Conservation (phyloP, 2,113 vertebrate species). For the Lepus timidus region DNA sequence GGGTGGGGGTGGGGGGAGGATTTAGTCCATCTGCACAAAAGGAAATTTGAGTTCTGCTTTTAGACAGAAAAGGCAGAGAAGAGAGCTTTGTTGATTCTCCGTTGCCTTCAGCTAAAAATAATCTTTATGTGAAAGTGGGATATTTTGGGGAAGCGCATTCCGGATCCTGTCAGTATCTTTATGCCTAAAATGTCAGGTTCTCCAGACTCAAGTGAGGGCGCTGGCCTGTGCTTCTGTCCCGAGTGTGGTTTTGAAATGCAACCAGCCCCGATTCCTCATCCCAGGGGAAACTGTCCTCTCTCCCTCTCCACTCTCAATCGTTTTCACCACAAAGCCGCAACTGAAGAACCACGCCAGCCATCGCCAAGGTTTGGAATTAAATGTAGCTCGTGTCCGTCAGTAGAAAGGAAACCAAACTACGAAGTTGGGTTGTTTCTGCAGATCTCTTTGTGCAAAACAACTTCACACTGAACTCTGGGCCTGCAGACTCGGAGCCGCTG, state of each 20-base stretch:
- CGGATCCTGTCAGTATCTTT: background rate
- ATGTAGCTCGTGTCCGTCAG: too few relatives aligned
- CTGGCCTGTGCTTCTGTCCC: conserved; percentile 58
- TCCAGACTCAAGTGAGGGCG: conserved; percentile 50
- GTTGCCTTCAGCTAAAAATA: background rate
- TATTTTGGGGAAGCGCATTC: background rate
- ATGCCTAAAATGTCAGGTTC: background rate
- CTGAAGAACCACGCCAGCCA: too few relatives aligned
- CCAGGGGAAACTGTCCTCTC: conserved; percentile 71
- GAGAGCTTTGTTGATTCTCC: background rate
- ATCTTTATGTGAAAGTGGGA: background rate
- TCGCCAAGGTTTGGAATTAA: background rate
- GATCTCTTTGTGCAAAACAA: conserved; percentile 70
- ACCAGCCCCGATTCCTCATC: conserved; percentile 72
- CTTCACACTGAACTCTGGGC: conserved; percentile 80
- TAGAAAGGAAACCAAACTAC: background rate
- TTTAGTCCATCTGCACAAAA: background rate
- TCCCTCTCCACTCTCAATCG: conserved; percentile 59
- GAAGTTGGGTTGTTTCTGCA: conserved; percentile 70
- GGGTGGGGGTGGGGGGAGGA: background rate
- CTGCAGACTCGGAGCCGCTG: conserved; percentile 58
- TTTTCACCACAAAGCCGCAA: too few relatives aligned
- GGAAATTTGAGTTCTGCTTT: background rate
- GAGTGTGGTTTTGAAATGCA: conserved; percentile 78
- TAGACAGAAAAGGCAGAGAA: too few relatives aligned